phyloP scores from a whole-genome alignment of 2,888 invertebrate species.

The Noctua pronuba region DNA sequence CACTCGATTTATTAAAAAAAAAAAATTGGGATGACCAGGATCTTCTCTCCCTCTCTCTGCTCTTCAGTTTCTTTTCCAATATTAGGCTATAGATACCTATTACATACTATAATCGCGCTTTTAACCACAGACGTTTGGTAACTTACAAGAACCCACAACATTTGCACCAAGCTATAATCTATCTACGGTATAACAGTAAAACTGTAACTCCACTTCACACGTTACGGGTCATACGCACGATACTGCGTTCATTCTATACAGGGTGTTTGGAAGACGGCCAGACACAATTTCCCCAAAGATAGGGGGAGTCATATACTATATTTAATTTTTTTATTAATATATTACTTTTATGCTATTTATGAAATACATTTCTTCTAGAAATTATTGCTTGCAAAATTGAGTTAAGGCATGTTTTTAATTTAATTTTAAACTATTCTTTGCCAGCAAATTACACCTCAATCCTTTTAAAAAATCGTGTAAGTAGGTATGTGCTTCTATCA shows the following conservation, averaged over 20 bases:
- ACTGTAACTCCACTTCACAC: conserved; percentile 46
- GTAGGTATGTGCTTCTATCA: not conserved
- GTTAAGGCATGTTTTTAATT: no score
- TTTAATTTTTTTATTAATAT: not conserved
- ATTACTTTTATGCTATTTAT: not conserved
- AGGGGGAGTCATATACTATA: not conserved
- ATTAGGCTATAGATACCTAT: not conserved
- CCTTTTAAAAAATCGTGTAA: not conserved
- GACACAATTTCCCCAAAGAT: not conserved
- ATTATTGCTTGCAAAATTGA: not conserved
- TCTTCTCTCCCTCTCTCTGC: not conserved
- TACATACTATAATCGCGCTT: not conserved
- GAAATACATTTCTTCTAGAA: not conserved
- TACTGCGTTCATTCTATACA: conserved; percentile 1
- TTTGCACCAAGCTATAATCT: not conserved
- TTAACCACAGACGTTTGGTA: not conserved
- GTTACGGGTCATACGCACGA: conserved; percentile 41
- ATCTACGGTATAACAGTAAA: not conserved
- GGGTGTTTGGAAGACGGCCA: not conserved
- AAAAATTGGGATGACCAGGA: not conserved
- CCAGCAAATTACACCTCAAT: not conserved
- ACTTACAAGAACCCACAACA: not conserved
- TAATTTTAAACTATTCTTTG: not conserved
- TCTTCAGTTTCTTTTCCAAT: not conserved
- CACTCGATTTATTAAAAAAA: no score